phyloP scores from a whole-genome alignment of 2,113 vertebrate genomes.

The Thamnophis sirtalis region DNA sequence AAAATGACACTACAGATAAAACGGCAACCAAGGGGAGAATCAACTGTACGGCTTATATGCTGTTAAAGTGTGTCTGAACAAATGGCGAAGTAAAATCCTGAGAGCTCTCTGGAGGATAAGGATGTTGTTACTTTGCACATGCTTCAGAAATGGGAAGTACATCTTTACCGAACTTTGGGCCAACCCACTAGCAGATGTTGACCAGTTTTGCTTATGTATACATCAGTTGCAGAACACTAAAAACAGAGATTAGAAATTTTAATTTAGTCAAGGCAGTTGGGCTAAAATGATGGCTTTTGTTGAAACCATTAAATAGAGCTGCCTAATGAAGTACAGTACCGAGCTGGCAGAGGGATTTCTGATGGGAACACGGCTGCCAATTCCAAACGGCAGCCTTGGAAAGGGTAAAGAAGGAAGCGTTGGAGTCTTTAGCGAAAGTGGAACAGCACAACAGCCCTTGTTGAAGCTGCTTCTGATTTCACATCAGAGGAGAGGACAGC shows the following conservation, averaged over 20 bases:
- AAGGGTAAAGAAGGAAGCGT: slow-evolving; percentile 62
- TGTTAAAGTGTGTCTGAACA: slow-evolving; percentile 87
- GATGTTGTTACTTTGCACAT: slow-evolving; percentile 81
- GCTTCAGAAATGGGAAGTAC: slow-evolving; percentile 80
- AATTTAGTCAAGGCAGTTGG: slow-evolving; percentile 85
- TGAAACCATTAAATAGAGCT: slow-evolving; percentile 81
- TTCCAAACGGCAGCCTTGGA: slow-evolving; percentile 69
- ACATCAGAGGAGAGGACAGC: slow-evolving; percentile 43
- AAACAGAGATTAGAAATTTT: slow-evolving; percentile 84
- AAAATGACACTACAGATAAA: slow-evolving; percentile 90
- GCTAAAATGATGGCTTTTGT: slow-evolving; percentile 85
- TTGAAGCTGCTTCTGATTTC: slow-evolving; percentile 40
- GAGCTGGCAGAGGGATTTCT: slow-evolving; percentile 71
- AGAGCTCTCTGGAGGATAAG: slow-evolving; percentile 78
- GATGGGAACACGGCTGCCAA: slow-evolving; percentile 61
- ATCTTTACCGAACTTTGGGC: slow-evolving; percentile 81
- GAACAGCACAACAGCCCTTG: slow-evolving; percentile 46
- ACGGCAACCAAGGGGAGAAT: slow-evolving; percentile 96
- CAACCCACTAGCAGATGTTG: slow-evolving; percentile 84
- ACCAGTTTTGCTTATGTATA: slow-evolving; percentile 80
- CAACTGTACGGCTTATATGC: slow-evolving; percentile 80
- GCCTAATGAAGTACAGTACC: slow-evolving; percentile 82
- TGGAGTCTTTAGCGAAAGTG: slow-evolving; percentile 52
- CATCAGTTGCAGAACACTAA: slow-evolving; percentile 83
- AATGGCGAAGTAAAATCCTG: slow-evolving; percentile 87